Evolutionary conservation across 2,113 vertebrate species (phyloP), one percentile per base, ranked within the genome.

Genomic region (Glaucomys volans): DNA sequence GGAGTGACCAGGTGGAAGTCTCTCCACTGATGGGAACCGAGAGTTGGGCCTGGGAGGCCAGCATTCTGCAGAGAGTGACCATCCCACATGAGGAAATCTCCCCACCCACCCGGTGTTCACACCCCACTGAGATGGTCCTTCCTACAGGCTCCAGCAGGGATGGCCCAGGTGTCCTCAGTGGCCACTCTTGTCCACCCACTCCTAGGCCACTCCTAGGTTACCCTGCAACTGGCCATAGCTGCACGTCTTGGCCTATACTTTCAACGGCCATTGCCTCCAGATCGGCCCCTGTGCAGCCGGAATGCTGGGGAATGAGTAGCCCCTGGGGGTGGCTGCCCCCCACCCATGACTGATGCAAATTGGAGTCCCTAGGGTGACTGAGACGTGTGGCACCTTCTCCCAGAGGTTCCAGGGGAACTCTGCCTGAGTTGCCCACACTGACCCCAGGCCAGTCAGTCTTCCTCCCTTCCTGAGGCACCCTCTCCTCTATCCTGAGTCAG

Each of bases 141-240:
- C 28, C 30, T 1, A 1, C 3, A 8, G 18, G 77, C 32, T 62
- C 57, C 37, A 24, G 40, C 35, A 35, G 40, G 52, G 59, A 67
- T 24, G 28, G 2, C n/a, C 24, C 4, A 2, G 6, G 5, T 32
- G n/a, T 40, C 66, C 18, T 14, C 2, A 18, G 35, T 2, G 2
- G 10, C 57, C 11, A 1, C 37, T 20, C 14, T 22, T 20, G 11
- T 18, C 30, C 4, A 2, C 35, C 40, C n/a, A 2, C 10, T n/a
- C n/a, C n/a, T n/a, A 3, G 0, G 40, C 35, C 22, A 17, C 6
- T 50, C 54, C 17, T 16, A 17, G 52, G 52, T 17, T 54, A 54
- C 14, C 52, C 52, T 54, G 52, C 26, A 35, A 4, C 42, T 32
- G 64, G 79, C 22, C 44, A 5, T 11, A 6, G 14, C 54, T 79